Evolutionary conservation across 2,113 vertebrate species (phyloP), one percentile per base, ranked within the genome.

Genomic region (Bujurquina vittata): DNA sequence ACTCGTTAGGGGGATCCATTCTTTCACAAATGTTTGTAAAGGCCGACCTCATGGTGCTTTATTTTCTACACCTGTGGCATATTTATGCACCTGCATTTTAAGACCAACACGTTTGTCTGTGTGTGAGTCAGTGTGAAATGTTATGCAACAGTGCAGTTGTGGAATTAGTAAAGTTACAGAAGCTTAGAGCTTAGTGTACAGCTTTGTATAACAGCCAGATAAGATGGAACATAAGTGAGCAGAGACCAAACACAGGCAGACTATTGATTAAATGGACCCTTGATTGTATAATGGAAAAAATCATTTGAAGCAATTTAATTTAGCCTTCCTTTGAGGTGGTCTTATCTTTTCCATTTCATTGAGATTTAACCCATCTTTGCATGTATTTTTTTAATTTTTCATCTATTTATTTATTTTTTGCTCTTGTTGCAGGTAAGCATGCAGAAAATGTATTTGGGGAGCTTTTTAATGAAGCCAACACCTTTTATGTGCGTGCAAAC

Each of bases 381-480:
- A 5, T 67, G 55, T 29, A 26, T 33, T 5, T 31, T 31, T 33
- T 33, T 26, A 26, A 26, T 33, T 33, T 33, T 33, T n/a, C n/a
- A n/a, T n/a, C n/a, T 9, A 8, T 35, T 35, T 35, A 9, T 35
- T 35, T 35, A 7, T n/a, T 81, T 5, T 59, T 67, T 67, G 3
- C 75, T 76, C n/a, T 86, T 74, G 56, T 58, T 86, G 58, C 43
- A 99, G 98, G 98, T 95, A 98, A 97, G 90, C 98, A 99, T 91
- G 98, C 98, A 49, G 98, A 99, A 95, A 98, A 98, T 91, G 96
- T 99, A 90, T 99, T 99, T 87, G 97, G 97, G 33, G 98, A 99
- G 91, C 93, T 99, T 92, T 99, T 99, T 92, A 97, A 97, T 76
- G 97, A 99, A 92, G 98, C 98, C 80, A 99, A 98, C 95, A 97